phyloP scores from a whole-genome alignment of 2,113 vertebrate species.

The Pygoscelis adeliae region DNA sequence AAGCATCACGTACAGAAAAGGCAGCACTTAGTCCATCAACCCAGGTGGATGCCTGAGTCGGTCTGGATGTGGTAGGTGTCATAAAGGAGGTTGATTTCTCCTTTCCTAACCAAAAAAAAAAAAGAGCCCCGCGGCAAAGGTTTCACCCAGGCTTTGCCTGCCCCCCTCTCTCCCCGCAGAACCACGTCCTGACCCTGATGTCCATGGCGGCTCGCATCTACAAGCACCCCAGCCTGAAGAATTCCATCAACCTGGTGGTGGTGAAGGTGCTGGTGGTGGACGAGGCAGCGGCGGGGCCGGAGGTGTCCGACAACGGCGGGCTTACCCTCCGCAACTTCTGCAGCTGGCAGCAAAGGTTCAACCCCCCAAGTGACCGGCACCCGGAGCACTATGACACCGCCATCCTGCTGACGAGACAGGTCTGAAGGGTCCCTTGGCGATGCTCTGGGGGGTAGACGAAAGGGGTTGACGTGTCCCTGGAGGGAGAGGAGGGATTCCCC shows the following conservation, averaged over 20 bases:
- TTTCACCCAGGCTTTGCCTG: neutral
- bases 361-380: conserved; percentile 86
- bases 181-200: conserved; percentile 90
- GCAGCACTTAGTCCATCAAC: neutral
- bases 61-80: neutral
- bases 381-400: conserved; percentile 93
- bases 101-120: neutral
- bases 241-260: conserved; percentile 87
- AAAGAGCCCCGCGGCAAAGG: fast-evolving
- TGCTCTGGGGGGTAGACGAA: fast-evolving
- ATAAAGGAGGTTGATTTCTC: neutral
- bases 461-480: fast-evolving
- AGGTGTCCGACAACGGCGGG: conserved; percentile 87
- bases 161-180: conserved; percentile 66
- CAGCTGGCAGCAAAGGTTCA: conserved; percentile 91
- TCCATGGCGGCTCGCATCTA: conserved; percentile 89
- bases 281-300: conserved; percentile 79
- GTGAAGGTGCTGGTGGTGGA: conserved; percentile 91
- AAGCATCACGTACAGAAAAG: neutral
- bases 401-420: conserved; percentile 93
- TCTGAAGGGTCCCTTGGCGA: conserved; percentile 21
- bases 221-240: conserved; percentile 93
- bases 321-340: conserved; percentile 93
- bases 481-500: neutral
- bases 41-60: neutral